Evolutionary conservation across 2,888 invertebrate species (phyloP), one percentile per base, ranked within the genome.

Genomic region (Pantelozetes paolii): DNA sequence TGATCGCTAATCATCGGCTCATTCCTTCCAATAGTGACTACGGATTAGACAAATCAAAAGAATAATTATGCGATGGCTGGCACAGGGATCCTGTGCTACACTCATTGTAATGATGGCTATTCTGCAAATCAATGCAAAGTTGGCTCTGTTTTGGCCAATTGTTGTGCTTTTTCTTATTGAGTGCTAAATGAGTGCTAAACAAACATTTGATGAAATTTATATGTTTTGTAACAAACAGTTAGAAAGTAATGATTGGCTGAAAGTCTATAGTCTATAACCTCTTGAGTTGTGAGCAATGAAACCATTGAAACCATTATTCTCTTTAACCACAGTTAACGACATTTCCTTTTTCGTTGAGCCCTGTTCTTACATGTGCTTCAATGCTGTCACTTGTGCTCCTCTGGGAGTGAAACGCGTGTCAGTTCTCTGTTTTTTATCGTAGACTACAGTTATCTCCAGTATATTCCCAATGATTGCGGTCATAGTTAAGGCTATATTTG

Each of bases 251-350:
- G 2, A 59, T 59, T 59, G 28, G 28, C 28, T 59, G 30, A 5
- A 30, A 59, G 28, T 59, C 59, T 59, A 59, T 59, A 50, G 50
- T 50, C 50, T 50, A 50, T 59, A 6, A 59, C 26, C 23, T 20
- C 28, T 59, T 26, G 2, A 28, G 28, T 59, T 26, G 59, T 2
- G 59, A 59, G 1, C 26, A 6, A 30, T 28, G 26, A 28, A n/a
- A 30, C 28, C 59, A 26, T 28, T 59, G 59, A 59, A 59, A 59
- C 59, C 59, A 59, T 64, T 64, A 64, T 64, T 64, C 32, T 32
- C 32, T 64, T 64, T 64, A 64, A 64, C 64, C 64, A 64, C 64
- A 64, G 64, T 64, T 64, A 64, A 64, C 64, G 64, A 64, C 64
- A 64, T 64, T 64, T 64, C 36, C 64, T 64, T 64, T 64, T 64